Conservation (phyloP, 2,797 vertebrate genomes). For the Dallia pectoralis region DNA sequence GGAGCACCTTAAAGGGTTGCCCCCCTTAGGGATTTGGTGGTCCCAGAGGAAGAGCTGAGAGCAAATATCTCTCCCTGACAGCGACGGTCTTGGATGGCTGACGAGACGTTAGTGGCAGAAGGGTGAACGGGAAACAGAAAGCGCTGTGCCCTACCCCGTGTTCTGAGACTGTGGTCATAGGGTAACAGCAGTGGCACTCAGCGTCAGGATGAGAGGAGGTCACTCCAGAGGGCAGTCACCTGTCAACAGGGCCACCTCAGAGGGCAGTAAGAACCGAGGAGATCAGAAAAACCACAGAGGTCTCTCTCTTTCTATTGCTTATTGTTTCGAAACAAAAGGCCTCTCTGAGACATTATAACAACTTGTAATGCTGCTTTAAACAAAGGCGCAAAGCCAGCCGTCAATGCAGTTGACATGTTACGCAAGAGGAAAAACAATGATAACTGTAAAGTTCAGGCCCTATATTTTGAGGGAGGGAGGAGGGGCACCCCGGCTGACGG, state of each 20-base stretch:
- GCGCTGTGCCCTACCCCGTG: conserved; percentile 23
- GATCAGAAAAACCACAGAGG: conserved; percentile 14
- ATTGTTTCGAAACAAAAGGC: background rate
- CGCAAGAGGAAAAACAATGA: conserved; percentile 51
- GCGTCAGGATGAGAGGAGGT: background rate
- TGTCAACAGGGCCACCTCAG: conserved; percentile 1
- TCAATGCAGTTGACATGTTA: conserved; percentile 41
- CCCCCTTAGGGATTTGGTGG: conserved; percentile 64
- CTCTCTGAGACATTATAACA: conserved; percentile 12
- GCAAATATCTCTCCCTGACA: conserved; percentile 48
- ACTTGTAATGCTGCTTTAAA: conserved; percentile 36
- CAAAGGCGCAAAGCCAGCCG: conserved; percentile 45
- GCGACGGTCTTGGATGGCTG: conserved; percentile 38
- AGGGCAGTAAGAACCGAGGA: conserved; percentile 8
- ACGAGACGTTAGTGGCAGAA: conserved; percentile 55
- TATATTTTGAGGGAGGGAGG: conserved; percentile 56
- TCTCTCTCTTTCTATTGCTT: background rate
- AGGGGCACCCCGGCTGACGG: conserved; percentile 67
- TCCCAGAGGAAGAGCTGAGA: conserved; percentile 52
- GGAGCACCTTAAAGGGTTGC: conserved; percentile 59
- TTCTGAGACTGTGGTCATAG: conserved; percentile 40
- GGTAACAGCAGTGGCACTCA: conserved; percentile 31
- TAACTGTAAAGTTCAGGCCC: conserved; percentile 60
- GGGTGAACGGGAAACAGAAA: conserved; percentile 19
- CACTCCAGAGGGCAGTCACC: background rate